Evolutionary conservation across 2,113 vertebrate species (phyloP).

Genomic region (Brachypteracias leptosomus): DNA sequence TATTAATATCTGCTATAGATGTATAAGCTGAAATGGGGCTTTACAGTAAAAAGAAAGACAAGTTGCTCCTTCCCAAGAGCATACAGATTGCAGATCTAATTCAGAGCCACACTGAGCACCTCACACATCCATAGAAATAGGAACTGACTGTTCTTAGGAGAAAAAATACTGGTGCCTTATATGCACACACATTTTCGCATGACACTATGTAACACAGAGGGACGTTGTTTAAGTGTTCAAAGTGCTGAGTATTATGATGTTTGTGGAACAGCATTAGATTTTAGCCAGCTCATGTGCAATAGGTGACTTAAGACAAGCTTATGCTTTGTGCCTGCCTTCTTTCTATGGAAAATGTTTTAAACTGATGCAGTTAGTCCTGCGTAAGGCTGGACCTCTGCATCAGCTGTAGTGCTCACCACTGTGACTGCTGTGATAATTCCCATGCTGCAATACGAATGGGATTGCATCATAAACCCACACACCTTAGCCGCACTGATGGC

Average conservation of each 20-base stretch:
- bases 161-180: background rate
- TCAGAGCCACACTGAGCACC: background rate
- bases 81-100: background rate
- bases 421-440: constrained; percentile 43
- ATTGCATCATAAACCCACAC: constrained; percentile 48
- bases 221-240: background rate
- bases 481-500: constrained; percentile 36
- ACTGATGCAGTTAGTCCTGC: background rate
- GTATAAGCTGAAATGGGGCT: background rate
- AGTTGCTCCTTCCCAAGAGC: constrained; percentile 8
- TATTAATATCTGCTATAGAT: constrained; percentile 53
- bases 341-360: background rate
- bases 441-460: background rate
- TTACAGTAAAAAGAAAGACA: constrained; percentile 41
- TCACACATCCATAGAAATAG: background rate
- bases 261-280: background rate
- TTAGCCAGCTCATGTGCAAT: background rate
- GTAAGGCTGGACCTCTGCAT: background rate
- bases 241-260: fast-evolving
- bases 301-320: background rate
- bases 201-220: background rate
- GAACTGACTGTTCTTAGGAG: background rate
- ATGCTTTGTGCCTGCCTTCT: background rate
- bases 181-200: background rate
- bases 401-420: background rate